Percentiles rank a stretch among this genome's conserved stretches.
Conservation (phyloP, 2,888 invertebrate genomes). For the Tenodera sinensis region DNA sequence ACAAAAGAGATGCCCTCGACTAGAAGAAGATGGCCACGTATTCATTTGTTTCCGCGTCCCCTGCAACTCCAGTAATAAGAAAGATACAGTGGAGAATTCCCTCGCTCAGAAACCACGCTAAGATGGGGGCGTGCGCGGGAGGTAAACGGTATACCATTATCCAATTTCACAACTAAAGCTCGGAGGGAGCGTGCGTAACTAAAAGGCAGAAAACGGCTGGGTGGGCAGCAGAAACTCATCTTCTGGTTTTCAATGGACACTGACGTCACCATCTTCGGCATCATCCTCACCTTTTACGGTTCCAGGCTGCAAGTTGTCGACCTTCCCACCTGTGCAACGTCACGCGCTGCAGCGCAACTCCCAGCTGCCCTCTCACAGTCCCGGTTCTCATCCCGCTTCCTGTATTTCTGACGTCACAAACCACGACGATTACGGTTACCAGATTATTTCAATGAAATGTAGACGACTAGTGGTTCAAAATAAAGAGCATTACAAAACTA, state of each 20-base stretch:
- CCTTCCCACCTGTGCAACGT: not conserved
- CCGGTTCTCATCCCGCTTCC: not conserved
- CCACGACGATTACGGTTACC: too few relatives aligned
- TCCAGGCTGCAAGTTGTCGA: not conserved
- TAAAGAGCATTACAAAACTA: too few relatives aligned
- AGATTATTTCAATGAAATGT: too few relatives aligned
- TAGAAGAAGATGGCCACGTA: too few relatives aligned
- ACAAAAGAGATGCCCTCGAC: too few relatives aligned
- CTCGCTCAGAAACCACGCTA: too few relatives aligned
- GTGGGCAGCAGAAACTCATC: not conserved
- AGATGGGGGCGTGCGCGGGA: too few relatives aligned
- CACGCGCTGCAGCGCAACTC: not conserved
- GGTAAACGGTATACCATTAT: not conserved
- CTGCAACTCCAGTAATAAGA: too few relatives aligned
- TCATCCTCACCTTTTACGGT: slow-evolving; percentile 6
- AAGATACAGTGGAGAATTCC: too few relatives aligned
- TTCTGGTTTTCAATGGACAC: not conserved
- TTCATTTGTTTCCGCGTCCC: too few relatives aligned
- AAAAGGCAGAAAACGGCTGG: not conserved
- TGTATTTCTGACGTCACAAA: not conserved
- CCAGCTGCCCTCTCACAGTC: not conserved
- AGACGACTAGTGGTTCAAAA: too few relatives aligned
- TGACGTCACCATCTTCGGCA: not conserved
- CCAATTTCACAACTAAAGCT: not conserved
- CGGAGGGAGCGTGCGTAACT: not conserved